Conservation (phyloP, 2,888 invertebrate genomes). For the Zaprionus obscuricornis region DNA sequence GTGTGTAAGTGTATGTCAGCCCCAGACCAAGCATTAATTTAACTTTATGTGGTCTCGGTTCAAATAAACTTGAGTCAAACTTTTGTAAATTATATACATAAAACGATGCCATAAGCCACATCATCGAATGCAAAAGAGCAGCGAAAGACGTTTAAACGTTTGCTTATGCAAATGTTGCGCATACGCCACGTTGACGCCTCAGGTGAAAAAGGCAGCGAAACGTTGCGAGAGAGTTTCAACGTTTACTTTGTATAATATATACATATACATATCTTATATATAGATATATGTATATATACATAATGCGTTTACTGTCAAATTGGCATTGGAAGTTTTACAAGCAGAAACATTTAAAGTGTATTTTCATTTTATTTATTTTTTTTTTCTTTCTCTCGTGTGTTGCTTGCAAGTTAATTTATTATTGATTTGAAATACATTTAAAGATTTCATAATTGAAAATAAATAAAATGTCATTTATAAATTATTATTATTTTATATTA, state of each 20-base stretch:
- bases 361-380: too few species aligned
- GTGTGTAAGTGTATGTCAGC: slow-evolving; percentile 5
- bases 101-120: slow-evolving; percentile 44
- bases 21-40: slow-evolving; percentile 52
- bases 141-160: slow-evolving; percentile 40
- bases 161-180: slow-evolving; percentile 59
- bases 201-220: slow-evolving; percentile 40
- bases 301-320: slow-evolving; percentile 31
- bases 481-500: too few species aligned
- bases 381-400: too few species aligned
- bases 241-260: slow-evolving; percentile 21
- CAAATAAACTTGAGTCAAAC: slow-evolving; percentile 52
- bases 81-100: slow-evolving; percentile 43
- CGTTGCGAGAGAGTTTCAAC: slow-evolving; percentile 25
- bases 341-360: slow-evolving; percentile 4
- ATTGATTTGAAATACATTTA: too few species aligned
- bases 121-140: slow-evolving; percentile 46
- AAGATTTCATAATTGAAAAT: too few species aligned
- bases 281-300: background rate
- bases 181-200: slow-evolving; percentile 52
- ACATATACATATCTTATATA: slow-evolving; percentile 2
- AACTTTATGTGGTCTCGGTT: slow-evolving; percentile 61
- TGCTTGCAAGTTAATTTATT: too few species aligned
- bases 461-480: too few species aligned
- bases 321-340: slow-evolving; percentile 14